These are phyloP conservation scores for Melanotaenia parkinsoni DNA, from an alignment of 2,797 vertebrate species.

Conservation along the genomic window DNA sequence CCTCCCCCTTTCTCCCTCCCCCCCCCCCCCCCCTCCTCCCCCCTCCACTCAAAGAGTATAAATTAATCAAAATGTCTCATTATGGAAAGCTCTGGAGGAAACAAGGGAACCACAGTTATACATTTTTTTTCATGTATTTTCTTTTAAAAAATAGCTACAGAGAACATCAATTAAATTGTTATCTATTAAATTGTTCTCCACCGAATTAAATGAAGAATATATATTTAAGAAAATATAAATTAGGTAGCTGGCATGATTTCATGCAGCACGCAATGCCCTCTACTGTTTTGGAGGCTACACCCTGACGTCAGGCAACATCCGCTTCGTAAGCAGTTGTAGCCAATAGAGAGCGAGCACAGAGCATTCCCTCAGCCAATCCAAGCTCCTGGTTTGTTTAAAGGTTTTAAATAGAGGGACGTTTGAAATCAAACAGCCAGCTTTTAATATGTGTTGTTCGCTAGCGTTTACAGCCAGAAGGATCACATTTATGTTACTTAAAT, in stretches of 20 bases:
- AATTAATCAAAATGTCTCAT: not conserved
- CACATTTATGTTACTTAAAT: fast-evolving
- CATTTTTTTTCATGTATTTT: too few species aligned
- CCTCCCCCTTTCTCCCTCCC: too few species aligned
- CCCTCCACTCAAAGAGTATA: too few species aligned
- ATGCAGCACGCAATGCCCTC: constrained; percentile 18
- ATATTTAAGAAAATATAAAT: too few species aligned
- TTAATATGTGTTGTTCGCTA: not conserved
- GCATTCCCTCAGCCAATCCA: constrained; percentile 70
- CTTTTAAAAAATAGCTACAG: too few species aligned
- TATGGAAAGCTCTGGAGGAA: not conserved
- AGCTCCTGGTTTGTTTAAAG: constrained; percentile 62
- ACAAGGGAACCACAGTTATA: not conserved
- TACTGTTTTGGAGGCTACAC: constrained; percentile 23
- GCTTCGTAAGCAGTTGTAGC: constrained; percentile 16
- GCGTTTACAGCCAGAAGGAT: fast-evolving
- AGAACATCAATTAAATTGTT: too few species aligned
- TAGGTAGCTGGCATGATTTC: not conserved
- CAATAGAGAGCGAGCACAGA: constrained; percentile 56
- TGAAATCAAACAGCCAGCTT: constrained; percentile 72
- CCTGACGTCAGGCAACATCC: constrained; percentile 1
- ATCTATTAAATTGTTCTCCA: too few species aligned
- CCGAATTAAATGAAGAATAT: too few species aligned
- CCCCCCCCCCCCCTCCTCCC: too few species aligned
- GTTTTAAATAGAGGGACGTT: constrained; percentile 76